Evolutionary conservation across 2,113 vertebrate genomes (phyloP).

Genomic region (Apistogramma diplotaenia): DNA sequence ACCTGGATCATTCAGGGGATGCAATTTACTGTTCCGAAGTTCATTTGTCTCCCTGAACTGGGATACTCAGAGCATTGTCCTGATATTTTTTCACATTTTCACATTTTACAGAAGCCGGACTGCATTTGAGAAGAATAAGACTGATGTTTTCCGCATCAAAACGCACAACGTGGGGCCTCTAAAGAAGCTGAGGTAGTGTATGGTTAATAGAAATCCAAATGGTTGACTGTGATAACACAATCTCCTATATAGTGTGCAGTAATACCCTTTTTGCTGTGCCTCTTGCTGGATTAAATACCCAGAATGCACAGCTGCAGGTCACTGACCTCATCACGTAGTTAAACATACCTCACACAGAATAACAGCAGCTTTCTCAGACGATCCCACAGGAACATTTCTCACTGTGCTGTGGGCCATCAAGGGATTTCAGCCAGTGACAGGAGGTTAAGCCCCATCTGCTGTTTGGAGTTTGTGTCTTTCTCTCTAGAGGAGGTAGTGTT

Average conservation of each 20-base stretch:
- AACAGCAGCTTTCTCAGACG: constrained; percentile 10
- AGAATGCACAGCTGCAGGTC: background rate
- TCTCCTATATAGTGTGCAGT: background rate
- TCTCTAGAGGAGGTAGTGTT: constrained; percentile 17
- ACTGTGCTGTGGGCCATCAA: constrained; percentile 16
- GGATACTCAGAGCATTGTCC: background rate
- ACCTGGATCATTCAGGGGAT: constrained; percentile 15
- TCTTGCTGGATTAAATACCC: background rate
- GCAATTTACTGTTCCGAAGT: constrained; percentile 11
- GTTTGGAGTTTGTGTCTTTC: constrained; percentile 11
- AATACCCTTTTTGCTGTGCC: background rate
- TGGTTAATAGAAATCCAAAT: background rate
- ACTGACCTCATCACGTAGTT: background rate
- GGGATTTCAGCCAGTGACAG: constrained; percentile 26
- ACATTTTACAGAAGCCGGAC: constrained; percentile 86
- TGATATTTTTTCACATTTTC: constrained; percentile 7
- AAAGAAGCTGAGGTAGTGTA: constrained; percentile 89
- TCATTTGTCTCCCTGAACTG: background rate
- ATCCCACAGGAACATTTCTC: constrained; percentile 18
- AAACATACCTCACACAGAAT: background rate
- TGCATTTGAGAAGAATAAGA: constrained; percentile 95
- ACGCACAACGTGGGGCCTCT: constrained; percentile 94
- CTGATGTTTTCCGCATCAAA: constrained; percentile 94
- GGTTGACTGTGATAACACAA: background rate
- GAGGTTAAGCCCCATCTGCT: constrained; percentile 57